Conservation (phyloP, 1,140 invertebrate species). For the Drosophila parvula region DNA sequence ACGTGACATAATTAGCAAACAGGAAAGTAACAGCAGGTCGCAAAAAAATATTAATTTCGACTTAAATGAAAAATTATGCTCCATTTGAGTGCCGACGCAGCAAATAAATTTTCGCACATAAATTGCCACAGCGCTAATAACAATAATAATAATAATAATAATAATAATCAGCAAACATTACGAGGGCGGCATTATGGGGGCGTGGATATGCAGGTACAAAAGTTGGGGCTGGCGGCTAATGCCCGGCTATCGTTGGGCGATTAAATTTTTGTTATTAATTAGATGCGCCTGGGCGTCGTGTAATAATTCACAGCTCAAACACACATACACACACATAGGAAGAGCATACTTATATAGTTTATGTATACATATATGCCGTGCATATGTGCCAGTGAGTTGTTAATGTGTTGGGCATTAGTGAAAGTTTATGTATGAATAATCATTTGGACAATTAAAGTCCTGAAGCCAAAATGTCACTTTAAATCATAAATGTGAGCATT, state of each 20-base stretch:
- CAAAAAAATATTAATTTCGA: constrained; percentile 80
- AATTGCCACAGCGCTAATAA: constrained; percentile 73
- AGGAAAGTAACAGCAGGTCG: constrained; percentile 25
- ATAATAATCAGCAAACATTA: constrained; percentile 72
- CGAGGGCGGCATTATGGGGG: constrained; percentile 17
- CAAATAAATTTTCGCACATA: constrained; percentile 73
- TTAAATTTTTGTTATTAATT: constrained; percentile 81
- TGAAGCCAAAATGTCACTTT: constrained; percentile 13
- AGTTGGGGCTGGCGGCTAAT: constrained; percentile 23
- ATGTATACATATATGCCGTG: background rate
- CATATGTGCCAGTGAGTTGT: constrained; percentile 44
- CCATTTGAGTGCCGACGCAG: constrained; percentile 65
- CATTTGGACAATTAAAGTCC: constrained; percentile 35
- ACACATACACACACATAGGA: constrained; percentile 4
- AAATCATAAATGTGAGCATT: constrained; percentile 4
- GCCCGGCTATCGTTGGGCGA: constrained; percentile 67
- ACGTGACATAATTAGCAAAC: constrained; percentile 73
- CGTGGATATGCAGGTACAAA: background rate
- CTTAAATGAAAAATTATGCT: constrained; percentile 83
- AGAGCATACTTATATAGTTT: background rate
- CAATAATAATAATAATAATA: constrained; percentile 76
- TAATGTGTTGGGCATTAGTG: constrained; percentile 70
- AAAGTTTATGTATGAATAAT: constrained; percentile 29
- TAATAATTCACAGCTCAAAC: constrained; percentile 67
- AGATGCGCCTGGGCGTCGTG: constrained; percentile 58